Conservation (phyloP, 1,140 invertebrate genomes). For the Apis laboriosa region DNA sequence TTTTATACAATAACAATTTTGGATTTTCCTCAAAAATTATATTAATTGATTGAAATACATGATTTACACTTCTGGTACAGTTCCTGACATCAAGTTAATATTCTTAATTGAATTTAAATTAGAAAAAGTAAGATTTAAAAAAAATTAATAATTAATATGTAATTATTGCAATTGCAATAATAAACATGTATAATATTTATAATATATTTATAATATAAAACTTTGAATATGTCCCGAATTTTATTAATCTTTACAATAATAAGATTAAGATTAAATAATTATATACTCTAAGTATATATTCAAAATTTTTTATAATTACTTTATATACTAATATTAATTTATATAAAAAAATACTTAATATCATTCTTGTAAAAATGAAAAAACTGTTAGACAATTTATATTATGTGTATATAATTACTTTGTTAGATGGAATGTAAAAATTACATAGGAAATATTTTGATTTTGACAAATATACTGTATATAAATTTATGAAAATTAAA, state of each 20-base stretch:
- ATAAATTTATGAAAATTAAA: slow-evolving; percentile 40
- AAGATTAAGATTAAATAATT: slow-evolving; percentile 6
- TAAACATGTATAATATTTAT: neutral
- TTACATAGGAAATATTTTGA: slow-evolving; percentile 30
- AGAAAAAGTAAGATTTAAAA: neutral
- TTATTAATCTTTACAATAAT: slow-evolving; percentile 13
- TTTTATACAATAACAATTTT: slow-evolving; percentile 49
- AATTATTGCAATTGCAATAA: neutral
- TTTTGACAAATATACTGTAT: slow-evolving; percentile 22
- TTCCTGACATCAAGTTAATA: slow-evolving; percentile 60
- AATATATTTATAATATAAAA: neutral
- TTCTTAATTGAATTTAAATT: neutral
- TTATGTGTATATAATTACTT: slow-evolving; percentile 19
- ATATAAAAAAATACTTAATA: slow-evolving; percentile 52
- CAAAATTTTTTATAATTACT: slow-evolving; percentile 22
- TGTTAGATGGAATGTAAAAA: slow-evolving; percentile 29
- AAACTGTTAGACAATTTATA: slow-evolving; percentile 18
- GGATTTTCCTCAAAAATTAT: slow-evolving; percentile 52
- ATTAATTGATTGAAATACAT: slow-evolving; percentile 29
- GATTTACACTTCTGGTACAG: slow-evolving; percentile 66
- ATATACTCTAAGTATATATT: slow-evolving; percentile 13
- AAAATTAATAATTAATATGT: neutral
- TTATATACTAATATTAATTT: slow-evolving; percentile 35
- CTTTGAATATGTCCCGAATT: neutral
- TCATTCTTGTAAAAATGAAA: slow-evolving; percentile 21